Evolutionary conservation across 2,797 vertebrate genomes (phyloP).

Genomic region (Gambusia yucatana): DNA sequence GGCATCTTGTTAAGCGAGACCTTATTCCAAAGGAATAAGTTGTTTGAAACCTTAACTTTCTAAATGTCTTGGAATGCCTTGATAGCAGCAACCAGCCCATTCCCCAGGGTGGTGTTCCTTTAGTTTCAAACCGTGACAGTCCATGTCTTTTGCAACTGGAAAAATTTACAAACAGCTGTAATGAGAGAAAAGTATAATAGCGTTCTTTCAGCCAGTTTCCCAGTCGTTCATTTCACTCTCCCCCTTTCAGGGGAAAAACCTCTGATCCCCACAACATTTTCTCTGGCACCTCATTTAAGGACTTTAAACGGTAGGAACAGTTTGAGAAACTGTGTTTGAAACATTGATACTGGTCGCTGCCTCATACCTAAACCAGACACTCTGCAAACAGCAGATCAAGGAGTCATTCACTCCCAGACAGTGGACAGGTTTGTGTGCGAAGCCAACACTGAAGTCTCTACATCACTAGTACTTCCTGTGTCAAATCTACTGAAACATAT

Average conservation of each 20-base stretch:
- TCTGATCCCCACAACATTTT: not conserved
- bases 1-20: not conserved
- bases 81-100: not conserved
- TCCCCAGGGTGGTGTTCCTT: not conserved
- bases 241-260: not conserved
- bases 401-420: conserved; percentile 42
- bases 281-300: not conserved
- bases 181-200: not conserved
- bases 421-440: conserved; percentile 31
- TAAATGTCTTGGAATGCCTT: not conserved
- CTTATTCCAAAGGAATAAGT: not conserved
- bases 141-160: not conserved
- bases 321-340: not conserved
- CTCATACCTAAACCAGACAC: not conserved
- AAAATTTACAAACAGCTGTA: not conserved
- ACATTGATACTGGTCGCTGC: not conserved
- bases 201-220: not conserved
- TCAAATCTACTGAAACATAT: conserved; percentile 9
- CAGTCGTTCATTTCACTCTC: not conserved
- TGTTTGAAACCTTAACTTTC: not conserved
- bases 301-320: not conserved
- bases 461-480: conserved; percentile 1
- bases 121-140: not conserved
- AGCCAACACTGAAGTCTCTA: conserved; percentile 46
- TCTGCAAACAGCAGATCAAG: conserved; percentile 49